Percentiles rank a stretch among this genome's conserved stretches.
Conservation (phyloP, 2,113 vertebrate genomes). For the Trogon surrucura region DNA sequence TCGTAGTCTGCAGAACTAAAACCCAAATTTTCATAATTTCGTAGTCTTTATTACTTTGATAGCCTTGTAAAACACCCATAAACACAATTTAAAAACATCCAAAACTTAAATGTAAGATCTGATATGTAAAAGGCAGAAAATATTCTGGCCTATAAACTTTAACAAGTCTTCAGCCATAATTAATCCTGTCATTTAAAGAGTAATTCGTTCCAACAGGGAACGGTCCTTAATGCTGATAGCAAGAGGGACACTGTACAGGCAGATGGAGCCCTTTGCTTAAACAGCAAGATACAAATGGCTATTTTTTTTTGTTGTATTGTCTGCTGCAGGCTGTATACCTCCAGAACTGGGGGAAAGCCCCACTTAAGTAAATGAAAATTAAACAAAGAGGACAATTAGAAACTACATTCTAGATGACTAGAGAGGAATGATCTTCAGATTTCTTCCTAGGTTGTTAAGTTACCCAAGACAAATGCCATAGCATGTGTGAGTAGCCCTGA, state of each 20-base stretch:
- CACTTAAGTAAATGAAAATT: background rate
- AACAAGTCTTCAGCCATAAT: background rate
- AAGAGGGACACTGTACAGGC: background rate
- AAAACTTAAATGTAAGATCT: background rate
- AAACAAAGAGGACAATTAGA: background rate
- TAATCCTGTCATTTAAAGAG: background rate
- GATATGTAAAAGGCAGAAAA: background rate
- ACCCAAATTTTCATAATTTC: background rate
- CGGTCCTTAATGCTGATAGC: background rate
- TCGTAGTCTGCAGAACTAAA: background rate
- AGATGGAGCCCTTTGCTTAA: conserved; percentile 21
- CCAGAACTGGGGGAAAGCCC: background rate
- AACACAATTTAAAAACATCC: background rate
- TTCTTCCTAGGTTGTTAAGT: background rate
- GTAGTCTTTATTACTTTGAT: background rate
- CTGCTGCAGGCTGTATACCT: background rate
- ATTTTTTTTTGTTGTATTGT: background rate
- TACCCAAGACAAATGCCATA: background rate
- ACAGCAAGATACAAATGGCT: background rate
- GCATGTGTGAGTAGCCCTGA: background rate
- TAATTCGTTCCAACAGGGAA: background rate
- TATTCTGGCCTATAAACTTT: background rate
- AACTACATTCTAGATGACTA: background rate
- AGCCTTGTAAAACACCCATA: background rate
- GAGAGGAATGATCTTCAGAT: background rate